Base-by-base conservation (phyloP, 2,888 invertebrate species). In the Heteromyza rotundicornis region DNA sequence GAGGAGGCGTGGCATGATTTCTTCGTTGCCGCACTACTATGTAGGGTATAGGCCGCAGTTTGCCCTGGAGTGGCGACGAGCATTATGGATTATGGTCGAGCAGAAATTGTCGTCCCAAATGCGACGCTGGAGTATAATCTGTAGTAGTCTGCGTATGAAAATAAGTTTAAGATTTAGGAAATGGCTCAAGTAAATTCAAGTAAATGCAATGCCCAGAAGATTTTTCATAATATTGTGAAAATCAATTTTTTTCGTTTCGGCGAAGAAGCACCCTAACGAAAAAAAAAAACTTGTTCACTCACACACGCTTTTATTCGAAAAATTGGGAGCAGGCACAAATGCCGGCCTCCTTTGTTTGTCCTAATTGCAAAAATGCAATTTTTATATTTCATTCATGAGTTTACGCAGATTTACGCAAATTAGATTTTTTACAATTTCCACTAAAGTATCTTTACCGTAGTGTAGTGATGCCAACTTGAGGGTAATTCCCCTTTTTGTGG, bases 51-150 rank as follows among this genome's bases (percentile, higher is more conserved):
- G 24, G 71, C 49, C 19, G 68, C 60, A n/a, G 71, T 64, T 44
- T 71, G 71, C 49, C 68, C 68, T 51, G 68, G 68, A 36, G 68
- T 68, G 35, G 71, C 71, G 59, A 71, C 67, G 57, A 71, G 68
- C 71, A 71, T 71, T 69, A 67, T 71, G 68, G 52, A 53, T 56
- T 23, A 19, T 60, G 55, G 49, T 40, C n/a, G 20, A 20, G 47
- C 10, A 17, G 7, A n/a, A n/a, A n/a, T n/a, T n/a, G n/a, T n/a
- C n/a, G n/a, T n/a, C n/a, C n/a, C n/a, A n/a, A n/a, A n/a, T n/a
- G n/a, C n/a, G n/a, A n/a, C n/a, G n/a, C n/a, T n/a, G n/a, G n/a
- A n/a, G n/a, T n/a, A n/a, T n/a, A n/a, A n/a, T n/a, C n/a, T n/a
- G n/a, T n/a, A n/a, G n/a, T n/a, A n/a, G n/a, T n/a, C n/a, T n/a